Conservation (phyloP, 2,113 vertebrate species). For the Tragulus kanchil region DNA sequence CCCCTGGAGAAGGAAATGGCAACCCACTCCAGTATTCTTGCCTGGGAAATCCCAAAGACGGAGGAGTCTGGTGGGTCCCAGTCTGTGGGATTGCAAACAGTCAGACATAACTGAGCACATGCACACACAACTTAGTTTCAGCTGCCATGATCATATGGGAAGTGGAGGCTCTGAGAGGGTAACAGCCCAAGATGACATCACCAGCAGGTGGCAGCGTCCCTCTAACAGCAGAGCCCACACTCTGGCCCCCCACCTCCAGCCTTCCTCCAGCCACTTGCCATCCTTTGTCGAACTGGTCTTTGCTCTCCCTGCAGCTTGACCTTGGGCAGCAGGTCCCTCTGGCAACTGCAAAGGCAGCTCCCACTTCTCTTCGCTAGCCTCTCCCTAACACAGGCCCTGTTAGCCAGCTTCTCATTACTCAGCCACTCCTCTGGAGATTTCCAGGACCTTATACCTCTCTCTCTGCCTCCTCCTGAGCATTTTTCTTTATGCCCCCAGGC, state of each 20-base stretch:
- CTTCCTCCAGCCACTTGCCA: not conserved
- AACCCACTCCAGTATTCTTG: not conserved
- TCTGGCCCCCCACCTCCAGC: not conserved
- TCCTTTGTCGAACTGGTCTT: not conserved
- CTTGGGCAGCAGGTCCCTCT: not conserved
- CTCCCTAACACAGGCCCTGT: not conserved
- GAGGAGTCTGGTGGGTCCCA: not conserved
- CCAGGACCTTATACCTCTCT: too few species aligned
- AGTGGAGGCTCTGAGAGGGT: not conserved
- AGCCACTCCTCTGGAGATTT: not conserved
- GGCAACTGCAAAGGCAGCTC: not conserved
- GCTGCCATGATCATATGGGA: too few species aligned
- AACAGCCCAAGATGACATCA: not conserved
- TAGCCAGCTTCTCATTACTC: not conserved
- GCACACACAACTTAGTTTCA: not conserved
- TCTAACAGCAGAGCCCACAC: accelerated
- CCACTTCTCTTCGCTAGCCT: not conserved
- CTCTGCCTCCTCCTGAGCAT: too few species aligned
- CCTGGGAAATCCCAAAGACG: not conserved
- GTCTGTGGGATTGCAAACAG: not conserved
- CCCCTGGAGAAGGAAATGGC: not conserved
- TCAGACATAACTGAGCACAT: not conserved
- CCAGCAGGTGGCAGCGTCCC: conserved; percentile 35
- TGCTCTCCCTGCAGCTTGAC: not conserved
- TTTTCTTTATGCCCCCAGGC: not conserved